Percentiles rank a stretch among this genome's conserved stretches.
phyloP scores from a whole-genome alignment of 37 sponge, comb jelly and placozoan genomes.

The Cladorhizidae sp. region DNA sequence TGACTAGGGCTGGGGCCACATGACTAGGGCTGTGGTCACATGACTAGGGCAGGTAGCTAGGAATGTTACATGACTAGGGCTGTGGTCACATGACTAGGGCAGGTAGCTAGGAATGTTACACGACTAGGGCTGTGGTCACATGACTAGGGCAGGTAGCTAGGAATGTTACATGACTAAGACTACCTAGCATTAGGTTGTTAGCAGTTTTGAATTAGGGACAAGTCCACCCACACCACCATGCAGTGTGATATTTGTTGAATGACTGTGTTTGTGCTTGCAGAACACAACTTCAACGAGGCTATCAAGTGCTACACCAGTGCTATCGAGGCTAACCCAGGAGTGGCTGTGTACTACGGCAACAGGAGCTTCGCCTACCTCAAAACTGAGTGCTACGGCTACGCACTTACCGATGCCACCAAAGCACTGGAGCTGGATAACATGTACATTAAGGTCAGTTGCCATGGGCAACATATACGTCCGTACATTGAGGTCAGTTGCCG shows the following conservation, averaged over 20 bases:
- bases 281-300: constrained; percentile 75
- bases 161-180: too few relatives aligned
- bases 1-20: too few relatives aligned
- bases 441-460: constrained; percentile 80
- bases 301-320: constrained; percentile 87
- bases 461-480: too few relatives aligned
- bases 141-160: too few relatives aligned
- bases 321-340: constrained; percentile 67
- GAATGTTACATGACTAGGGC: too few relatives aligned
- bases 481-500: too few relatives aligned
- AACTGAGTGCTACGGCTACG: constrained; percentile 91
- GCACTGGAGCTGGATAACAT: constrained; percentile 84
- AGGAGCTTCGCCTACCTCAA: constrained; percentile 90
- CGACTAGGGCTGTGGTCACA: too few relatives aligned
- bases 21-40: too few relatives aligned
- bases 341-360: constrained; percentile 92
- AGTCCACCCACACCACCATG: neutral
- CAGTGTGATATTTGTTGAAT: neutral
- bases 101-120: too few relatives aligned
- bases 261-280: constrained; percentile 24
- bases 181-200: neutral
- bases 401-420: constrained; percentile 87
- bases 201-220: neutral
- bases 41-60: too few relatives aligned
- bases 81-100: too few relatives aligned